Evolutionary conservation across 2,797 vertebrate species (phyloP), one percentile per base, ranked within the genome.

Genomic region (Toxotes lorentzi): DNA sequence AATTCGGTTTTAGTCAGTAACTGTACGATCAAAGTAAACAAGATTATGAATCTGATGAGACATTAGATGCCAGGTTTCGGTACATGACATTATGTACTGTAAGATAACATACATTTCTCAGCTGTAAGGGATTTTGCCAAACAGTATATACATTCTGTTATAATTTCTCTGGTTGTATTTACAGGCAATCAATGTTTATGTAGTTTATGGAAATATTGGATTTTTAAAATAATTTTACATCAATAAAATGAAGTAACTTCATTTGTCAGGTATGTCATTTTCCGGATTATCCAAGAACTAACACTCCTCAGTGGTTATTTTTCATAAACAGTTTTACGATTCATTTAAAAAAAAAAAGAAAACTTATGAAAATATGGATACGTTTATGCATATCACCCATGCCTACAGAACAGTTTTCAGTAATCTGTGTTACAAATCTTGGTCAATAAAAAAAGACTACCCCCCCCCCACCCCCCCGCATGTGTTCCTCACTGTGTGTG

Each of bases 401-500:
- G 16, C n/a, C 13, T 16, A 27, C 24, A 30, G 24, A 27, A 30
- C 56, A 23, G 21, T 23, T n/a, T 1, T 47, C 5, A 23, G 4
- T 38, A 53, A 12, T 35, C 27, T 34, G 1, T 30, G 53, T 19
- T 19, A 8, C 3, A 24, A 16, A 60, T 41, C 8, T 24, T 19
- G 8, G 16, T 62, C 2, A 23, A 23, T 9, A 30, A 30, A 30
- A n/a, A n/a, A n/a, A n/a, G n/a, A n/a, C n/a, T n/a, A n/a, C n/a
- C n/a, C n/a, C n/a, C n/a, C n/a, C n/a, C n/a, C n/a, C n/a, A n/a
- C n/a, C n/a, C n/a, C n/a, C n/a, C n/a, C n/a, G n/a, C 32, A 4
- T 48, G 17, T 47, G 27, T 27, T 11, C 40, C 51, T 54, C 64
- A 34, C 60, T 73, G 69, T 81, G 77, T 61, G 40, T 70, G 68